phyloP scores from a whole-genome alignment of 2,113 vertebrate species.

The Carlito syrichta region DNA sequence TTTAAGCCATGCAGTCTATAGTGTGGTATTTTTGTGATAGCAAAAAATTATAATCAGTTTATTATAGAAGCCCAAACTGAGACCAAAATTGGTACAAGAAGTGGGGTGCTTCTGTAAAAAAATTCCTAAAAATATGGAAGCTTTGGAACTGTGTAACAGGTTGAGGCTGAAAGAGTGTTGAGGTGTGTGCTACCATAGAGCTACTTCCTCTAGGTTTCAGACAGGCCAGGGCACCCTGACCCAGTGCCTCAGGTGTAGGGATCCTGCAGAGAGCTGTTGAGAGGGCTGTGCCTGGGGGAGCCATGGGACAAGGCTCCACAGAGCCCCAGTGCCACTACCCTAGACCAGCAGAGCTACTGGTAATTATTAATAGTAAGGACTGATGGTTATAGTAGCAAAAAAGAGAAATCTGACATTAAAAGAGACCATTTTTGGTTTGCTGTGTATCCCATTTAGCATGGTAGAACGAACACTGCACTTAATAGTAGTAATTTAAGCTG shows the following conservation, averaged over 20 bases:
- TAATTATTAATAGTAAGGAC: not conserved
- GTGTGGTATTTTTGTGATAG: not conserved
- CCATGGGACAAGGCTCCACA: no score
- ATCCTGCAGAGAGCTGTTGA: not conserved
- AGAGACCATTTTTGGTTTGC: not conserved
- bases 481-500: no score
- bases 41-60: no score
- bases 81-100: not conserved
- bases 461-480: not conserved
- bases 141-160: not conserved
- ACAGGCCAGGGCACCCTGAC: not conserved
- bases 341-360: not conserved
- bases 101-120: not conserved
- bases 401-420: not conserved
- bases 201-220: not conserved
- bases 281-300: not conserved
- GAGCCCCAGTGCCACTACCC: no score
- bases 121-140: not conserved
- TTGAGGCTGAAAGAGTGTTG: not conserved
- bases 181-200: no score
- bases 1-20: not conserved
- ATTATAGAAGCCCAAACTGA: not conserved
- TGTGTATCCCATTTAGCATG: not conserved
- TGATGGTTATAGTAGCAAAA: not conserved
- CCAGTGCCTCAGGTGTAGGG: no score